Evolutionary conservation across 2,797 vertebrate species (phyloP), one percentile per base, ranked within the genome.

Genomic region (Xenentodon cancila): DNA sequence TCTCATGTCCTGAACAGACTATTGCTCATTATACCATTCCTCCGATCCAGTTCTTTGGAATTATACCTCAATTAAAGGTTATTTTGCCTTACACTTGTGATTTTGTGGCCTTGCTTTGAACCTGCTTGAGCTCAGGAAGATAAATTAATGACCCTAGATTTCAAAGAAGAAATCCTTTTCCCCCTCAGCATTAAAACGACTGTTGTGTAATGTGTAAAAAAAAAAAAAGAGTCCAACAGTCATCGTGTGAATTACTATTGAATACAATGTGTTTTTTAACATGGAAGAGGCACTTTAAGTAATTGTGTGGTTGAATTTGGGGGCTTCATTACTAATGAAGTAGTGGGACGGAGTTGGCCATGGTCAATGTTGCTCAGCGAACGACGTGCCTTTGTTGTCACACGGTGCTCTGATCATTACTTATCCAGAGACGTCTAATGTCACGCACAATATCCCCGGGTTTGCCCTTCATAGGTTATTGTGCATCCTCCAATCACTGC

Each of bases 401-500:
- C 77, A 84, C 59, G 59, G 32, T 50, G 64, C 88, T 85, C 68
- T 81, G 82, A 88, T 92, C 84, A 87, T 91, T 90, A 89, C 88
- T 88, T 88, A 86, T 78, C 80, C 79, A 72, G 84, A 86, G 85
- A 89, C 85, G 74, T 82, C 79, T 86, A 85, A 87, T 89, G 88
- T 88, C 89, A 90, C 63, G 84, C 84, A 79, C 84, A 82, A 86
- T 89, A 90, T 88, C 84, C 82, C 80, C 76, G 70, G 84, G 83
- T 91, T 87, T 88, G 90, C 82, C 86, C 88, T 91, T 91, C 89
- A 87, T 86, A 84, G 87, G 84, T 79, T 90, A 86, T 82, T 84
- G 80, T 85, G 77, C 84, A 87, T 84, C 79, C 76, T 80, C 66
- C 20, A 57, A 77, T 81, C 61, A 57, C 83, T 78, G 71, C 75